A percentile compares a stretch with the other conserved stretches of the same genome.
phyloP scores from a whole-genome alignment of 2,888 invertebrate species.

The Lasioglossum villosulum region DNA sequence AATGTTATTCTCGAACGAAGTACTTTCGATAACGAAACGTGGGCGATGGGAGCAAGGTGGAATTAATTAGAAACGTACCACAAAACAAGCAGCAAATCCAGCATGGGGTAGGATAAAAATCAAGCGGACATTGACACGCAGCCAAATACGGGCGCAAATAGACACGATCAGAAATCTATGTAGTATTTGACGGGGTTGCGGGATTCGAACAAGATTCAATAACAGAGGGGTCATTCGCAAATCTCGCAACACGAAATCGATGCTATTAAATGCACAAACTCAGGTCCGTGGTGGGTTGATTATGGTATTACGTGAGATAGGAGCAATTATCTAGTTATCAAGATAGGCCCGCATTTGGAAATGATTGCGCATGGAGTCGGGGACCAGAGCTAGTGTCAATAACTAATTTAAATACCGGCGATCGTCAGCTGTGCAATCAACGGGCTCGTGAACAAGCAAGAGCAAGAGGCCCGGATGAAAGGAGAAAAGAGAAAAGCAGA shows the following conservation, averaged over 20 bases:
- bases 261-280: constrained; percentile 57
- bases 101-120: background rate
- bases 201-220: constrained; percentile 30
- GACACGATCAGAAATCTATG: constrained; percentile 6
- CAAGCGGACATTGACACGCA: background rate
- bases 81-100: constrained; percentile 7
- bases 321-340: constrained; percentile 66
- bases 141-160: constrained; percentile 44
- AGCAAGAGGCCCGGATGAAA: background rate
- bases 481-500: background rate
- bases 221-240: constrained; percentile 30
- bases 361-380: constrained; percentile 4
- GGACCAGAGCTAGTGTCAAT: constrained; percentile 50
- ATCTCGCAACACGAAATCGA: constrained; percentile 18
- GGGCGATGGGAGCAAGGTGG: background rate
- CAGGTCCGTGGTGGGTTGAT: constrained; percentile 40
- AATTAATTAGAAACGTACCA: constrained; percentile 20
- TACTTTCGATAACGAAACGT: background rate
- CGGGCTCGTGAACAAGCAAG: background rate
- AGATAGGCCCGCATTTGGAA: constrained; percentile 46
- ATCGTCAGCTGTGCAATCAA: background rate
- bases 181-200: constrained; percentile 9
- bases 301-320: constrained; percentile 54
- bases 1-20: background rate
- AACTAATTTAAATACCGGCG: constrained; percentile 58